phyloP scores from a whole-genome alignment of 2,888 invertebrate genomes.

The Microplitis manilae region DNA sequence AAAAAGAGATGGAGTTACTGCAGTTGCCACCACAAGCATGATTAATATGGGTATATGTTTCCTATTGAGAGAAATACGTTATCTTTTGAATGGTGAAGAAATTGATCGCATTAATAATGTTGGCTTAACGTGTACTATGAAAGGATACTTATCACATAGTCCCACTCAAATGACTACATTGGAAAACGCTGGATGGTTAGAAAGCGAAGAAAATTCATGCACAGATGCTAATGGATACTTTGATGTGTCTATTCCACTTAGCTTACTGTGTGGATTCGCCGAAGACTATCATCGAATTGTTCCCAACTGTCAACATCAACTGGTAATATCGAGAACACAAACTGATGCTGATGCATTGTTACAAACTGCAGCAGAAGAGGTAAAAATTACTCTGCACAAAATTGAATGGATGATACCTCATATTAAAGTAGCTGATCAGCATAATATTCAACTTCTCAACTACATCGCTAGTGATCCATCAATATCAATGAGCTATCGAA shows the following conservation, averaged over 20 bases:
- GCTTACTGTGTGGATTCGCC: conserved; percentile 37
- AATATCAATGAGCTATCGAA: conserved; percentile 57
- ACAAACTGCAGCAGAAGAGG: conserved; percentile 49
- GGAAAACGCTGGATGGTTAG: conserved; percentile 45
- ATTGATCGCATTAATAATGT: conserved; percentile 61
- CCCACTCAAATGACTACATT: conserved; percentile 17
- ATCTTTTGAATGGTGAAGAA: conserved; percentile 63
- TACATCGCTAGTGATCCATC: conserved; percentile 38
- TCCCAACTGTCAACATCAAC: conserved; percentile 47
- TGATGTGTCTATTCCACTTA: conserved; percentile 28
- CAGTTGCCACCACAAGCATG: conserved; percentile 11
- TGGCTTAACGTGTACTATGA: conserved; percentile 61
- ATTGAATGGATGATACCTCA: conserved; percentile 49
- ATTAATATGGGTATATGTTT: conserved; percentile 50
- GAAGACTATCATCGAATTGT: conserved; percentile 48
- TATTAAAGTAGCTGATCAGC: conserved; percentile 39
- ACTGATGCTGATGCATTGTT: conserved; percentile 57
- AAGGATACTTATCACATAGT: conserved; percentile 61
- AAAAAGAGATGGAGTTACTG: conserved; percentile 16
- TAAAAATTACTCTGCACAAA: conserved; percentile 53
- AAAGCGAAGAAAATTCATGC: conserved; percentile 9
- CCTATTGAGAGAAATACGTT: conserved; percentile 63
- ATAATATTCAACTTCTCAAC: conserved; percentile 47
- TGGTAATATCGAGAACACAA: conserved; percentile 58
- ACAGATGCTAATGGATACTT: conserved; percentile 25